Conservation (phyloP, 2,888 invertebrate species). For the Ichneumon xanthorius region DNA sequence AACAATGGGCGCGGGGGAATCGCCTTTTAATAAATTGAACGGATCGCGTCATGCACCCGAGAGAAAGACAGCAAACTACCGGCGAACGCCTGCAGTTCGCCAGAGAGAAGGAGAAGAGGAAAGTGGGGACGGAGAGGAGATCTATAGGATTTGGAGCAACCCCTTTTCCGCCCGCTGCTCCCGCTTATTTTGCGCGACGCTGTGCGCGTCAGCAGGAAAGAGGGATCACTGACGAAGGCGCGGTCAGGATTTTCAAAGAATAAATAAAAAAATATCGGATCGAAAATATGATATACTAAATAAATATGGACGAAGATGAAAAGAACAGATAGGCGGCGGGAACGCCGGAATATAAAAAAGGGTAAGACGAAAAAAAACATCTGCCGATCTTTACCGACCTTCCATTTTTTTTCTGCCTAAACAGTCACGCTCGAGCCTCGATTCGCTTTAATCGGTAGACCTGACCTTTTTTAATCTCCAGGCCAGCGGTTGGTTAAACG, state of each 20-base stretch:
- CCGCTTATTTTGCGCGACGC: constrained; percentile 44
- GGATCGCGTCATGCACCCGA: constrained; percentile 76
- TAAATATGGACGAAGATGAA: constrained; percentile 19
- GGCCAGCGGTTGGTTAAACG: neutral
- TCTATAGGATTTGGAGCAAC: constrained; percentile 36
- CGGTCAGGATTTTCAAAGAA: constrained; percentile 28
- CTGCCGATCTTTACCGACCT: constrained; percentile 36
- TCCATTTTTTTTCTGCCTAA: constrained; percentile 26
- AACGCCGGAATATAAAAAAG: constrained; percentile 6
- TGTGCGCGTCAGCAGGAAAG: constrained; percentile 38
- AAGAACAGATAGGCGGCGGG: neutral
- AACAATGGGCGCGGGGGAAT: constrained; percentile 78
- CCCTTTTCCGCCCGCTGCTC: constrained; percentile 45
- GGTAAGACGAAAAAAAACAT: constrained; percentile 41
- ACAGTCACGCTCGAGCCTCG: constrained; percentile 30
- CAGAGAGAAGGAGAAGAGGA: constrained; percentile 1
- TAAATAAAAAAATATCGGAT: constrained; percentile 25
- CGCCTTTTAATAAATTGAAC: constrained; percentile 81
- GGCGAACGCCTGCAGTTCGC: constrained; percentile 12
- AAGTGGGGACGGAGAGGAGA: constrained; percentile 23
- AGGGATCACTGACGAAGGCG: constrained; percentile 44
- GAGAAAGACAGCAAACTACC: neutral
- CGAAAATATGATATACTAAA: constrained; percentile 31
- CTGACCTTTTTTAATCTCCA: constrained; percentile 44
- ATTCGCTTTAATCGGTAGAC: constrained; percentile 18